A percentile compares a stretch with the other conserved stretches of the same genome.
phyloP scores from a whole-genome alignment of 1,140 invertebrate genomes.

The Drosophila navojoa region DNA sequence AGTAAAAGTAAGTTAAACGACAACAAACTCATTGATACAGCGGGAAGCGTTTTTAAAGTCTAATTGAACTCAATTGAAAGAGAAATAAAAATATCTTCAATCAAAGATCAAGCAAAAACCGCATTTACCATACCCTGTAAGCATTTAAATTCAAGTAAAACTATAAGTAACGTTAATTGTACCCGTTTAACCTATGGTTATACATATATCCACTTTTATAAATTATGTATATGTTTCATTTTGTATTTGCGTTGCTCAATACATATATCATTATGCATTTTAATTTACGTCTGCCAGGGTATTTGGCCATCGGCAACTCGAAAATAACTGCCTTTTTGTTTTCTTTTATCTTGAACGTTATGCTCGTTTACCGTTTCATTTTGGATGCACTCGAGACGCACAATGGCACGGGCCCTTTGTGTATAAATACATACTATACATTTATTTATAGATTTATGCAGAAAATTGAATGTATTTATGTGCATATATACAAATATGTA shows the following conservation, averaged over 20 bases:
- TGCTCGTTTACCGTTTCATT: constrained; percentile 30
- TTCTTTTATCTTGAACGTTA: constrained; percentile 31
- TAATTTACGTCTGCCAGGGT: too few species aligned
- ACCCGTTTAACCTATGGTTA: too few species aligned
- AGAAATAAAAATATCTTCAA: constrained; percentile 76
- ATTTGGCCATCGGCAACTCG: too few species aligned
- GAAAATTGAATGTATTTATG: neutral
- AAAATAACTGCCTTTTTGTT: neutral
- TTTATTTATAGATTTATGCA: neutral
- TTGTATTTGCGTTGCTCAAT: too few species aligned
- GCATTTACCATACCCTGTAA: constrained; percentile 33
- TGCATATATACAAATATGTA: neutral
- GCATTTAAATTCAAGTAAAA: neutral
- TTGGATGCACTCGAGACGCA: constrained; percentile 39
- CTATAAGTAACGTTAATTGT: too few species aligned
- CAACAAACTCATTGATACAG: constrained; percentile 36
- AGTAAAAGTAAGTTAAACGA: constrained; percentile 30
- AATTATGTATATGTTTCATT: too few species aligned
- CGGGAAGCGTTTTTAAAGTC: constrained; percentile 54
- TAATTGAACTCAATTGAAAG: constrained; percentile 74
- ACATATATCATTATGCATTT: too few species aligned
- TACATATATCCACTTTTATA: too few species aligned
- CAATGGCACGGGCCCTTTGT: constrained; percentile 18
- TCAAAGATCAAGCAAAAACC: constrained; percentile 37
- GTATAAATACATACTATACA: constrained; percentile 1